These are phyloP conservation scores for Acridotheres tristis DNA, from an alignment of 2,797 vertebrate genomes.

Conservation along the genomic window DNA sequence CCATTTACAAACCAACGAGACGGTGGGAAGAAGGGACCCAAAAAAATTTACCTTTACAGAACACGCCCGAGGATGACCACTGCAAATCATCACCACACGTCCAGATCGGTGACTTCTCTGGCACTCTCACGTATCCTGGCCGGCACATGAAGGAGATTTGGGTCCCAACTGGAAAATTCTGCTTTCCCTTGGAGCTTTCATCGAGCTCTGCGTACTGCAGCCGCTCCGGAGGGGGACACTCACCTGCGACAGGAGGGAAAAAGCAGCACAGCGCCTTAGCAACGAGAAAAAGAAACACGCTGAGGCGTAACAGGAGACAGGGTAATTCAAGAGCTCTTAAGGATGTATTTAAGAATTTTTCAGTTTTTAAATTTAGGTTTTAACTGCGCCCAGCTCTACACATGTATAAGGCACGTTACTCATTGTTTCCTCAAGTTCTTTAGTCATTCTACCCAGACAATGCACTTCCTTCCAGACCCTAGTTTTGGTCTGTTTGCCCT, in stretches of 20 bases:
- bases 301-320: rapidly evolving
- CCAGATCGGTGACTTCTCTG: rapidly evolving
- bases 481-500: not conserved
- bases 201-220: not conserved
- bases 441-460: not conserved
- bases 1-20: not conserved
- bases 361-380: not conserved
- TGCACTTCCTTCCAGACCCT: not conserved
- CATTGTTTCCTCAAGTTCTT: not conserved
- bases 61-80: not conserved
- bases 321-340: rapidly evolving
- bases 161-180: not conserved
- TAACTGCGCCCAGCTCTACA: rapidly evolving
- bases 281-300: rapidly evolving
- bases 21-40: rapidly evolving
- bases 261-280: not conserved
- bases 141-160: not conserved
- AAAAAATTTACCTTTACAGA: conserved; percentile 54
- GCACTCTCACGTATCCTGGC: not conserved
- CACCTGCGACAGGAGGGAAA: not conserved
- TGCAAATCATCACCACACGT: not conserved
- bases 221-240: rapidly evolving
- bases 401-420: rapidly evolving
- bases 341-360: rapidly evolving
- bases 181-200: rapidly evolving